Base-by-base conservation (phyloP, 2,888 invertebrate species). In the Pheosia gnoma region DNA sequence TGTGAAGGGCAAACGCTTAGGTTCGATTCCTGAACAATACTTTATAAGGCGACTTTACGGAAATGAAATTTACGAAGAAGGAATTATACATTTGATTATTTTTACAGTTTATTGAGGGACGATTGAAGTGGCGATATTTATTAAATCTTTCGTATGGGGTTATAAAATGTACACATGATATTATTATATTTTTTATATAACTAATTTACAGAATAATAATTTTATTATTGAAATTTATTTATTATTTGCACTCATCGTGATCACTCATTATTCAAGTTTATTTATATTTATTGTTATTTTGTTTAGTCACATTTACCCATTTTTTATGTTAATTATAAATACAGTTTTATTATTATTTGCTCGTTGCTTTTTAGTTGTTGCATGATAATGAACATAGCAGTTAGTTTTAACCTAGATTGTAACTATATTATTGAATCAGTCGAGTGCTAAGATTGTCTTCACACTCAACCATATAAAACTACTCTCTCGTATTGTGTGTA, bases 221-320 rank as follows among this genome's bases (percentile, higher is more conserved):
- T 37, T 58, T 58, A 59, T 61, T 57, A 64, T 55, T 59, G 57
- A 55, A 61, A 61, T 56, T 59, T 66, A 67, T 45, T 59, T 49
- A 89, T 92, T 80, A 86, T 91, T 91, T 92, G 91, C 92, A 88
- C 25, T 25, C 89, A 81, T 77, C 91, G 88, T 84, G 58, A 72
- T 81, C 88, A 86, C 86, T 73, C 86, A 87, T 89, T 79, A 64
- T 75, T 56, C n/a, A 7, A 10, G 58, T 57, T 72, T 66, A 60
- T 66, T 58, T 70, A 62, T 63, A 63, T 62, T 64, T 70, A 67
- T 68, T 25, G 25, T 25, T 69, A 70, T 71, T 67, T 70, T 62
- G 71, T 78, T 75, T 75, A 76, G 67, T 71, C 38, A 71, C 72
- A 73, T 74, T 72, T 78, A 77, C 73, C 76, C 79, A 79, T 79